A percentile compares a stretch with the other conserved stretches of the same genome.
Evolutionary conservation across 1,140 invertebrate species (phyloP).

Genomic region (Paralvinella palmiformis): DNA sequence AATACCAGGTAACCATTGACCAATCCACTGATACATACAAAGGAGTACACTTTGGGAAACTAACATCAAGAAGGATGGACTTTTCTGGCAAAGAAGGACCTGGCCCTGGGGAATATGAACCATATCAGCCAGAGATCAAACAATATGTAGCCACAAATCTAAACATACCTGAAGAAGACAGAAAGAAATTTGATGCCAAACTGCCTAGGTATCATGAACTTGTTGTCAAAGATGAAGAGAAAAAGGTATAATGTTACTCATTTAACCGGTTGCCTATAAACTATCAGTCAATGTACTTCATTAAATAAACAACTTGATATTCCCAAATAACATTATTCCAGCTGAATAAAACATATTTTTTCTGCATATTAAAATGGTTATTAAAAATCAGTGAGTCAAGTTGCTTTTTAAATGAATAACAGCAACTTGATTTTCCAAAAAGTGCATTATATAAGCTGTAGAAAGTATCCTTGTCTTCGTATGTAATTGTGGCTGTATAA

Average conservation of each 20-base stretch:
- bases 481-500: not conserved
- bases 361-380: too few relatives aligned
- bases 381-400: too few relatives aligned
- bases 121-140: constrained; percentile 25
- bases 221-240: constrained; percentile 39
- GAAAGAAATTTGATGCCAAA: constrained; percentile 34
- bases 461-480: too few relatives aligned
- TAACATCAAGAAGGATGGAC: constrained; percentile 35
- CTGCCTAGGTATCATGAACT: constrained; percentile 47
- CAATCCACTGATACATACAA: constrained; percentile 41
- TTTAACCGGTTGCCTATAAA: too few relatives aligned
- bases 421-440: too few relatives aligned
- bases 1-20: too few relatives aligned
- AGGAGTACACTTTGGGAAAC: constrained; percentile 45
- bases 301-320: too few relatives aligned
- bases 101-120: constrained; percentile 49
- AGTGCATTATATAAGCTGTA: too few relatives aligned
- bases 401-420: too few relatives aligned
- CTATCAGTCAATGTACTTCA: too few relatives aligned
- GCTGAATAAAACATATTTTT: too few relatives aligned
- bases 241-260: constrained; percentile 46
- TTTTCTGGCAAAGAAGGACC: constrained; percentile 38
- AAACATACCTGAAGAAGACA: constrained; percentile 32
- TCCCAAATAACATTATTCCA: too few relatives aligned
- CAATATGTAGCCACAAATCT: constrained; percentile 32